These are phyloP conservation scores for Phorcus lineatus DNA, from an alignment of 2,888 invertebrate genomes.

Conservation along the genomic window DNA sequence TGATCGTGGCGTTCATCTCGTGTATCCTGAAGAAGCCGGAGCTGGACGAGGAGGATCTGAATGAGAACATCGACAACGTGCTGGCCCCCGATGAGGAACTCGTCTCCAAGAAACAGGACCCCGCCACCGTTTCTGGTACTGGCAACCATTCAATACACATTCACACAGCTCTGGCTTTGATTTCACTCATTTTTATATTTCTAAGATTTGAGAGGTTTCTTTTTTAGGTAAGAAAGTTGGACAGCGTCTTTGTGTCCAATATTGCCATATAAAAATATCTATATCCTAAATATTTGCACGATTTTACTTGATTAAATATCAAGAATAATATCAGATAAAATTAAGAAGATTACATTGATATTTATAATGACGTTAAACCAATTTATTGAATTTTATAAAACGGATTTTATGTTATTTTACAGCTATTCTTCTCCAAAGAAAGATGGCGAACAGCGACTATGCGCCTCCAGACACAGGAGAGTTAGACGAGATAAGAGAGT, in stretches of 20 bases:
- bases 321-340: no score
- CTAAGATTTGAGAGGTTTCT: no score
- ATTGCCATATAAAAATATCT: no score
- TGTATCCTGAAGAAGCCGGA: conserved; percentile 74
- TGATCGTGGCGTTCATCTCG: conserved; percentile 73
- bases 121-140: conserved; percentile 36
- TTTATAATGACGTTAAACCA: no score
- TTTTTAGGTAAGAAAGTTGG: no score
- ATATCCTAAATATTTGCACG: no score
- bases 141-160: no score
- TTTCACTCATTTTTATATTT: no score
- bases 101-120: conserved; percentile 33
- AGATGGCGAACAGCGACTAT: conserved; percentile 61
- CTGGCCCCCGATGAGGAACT: conserved; percentile 62
- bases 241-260: no score
- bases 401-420: conserved; percentile 28
- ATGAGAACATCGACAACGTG: conserved; percentile 64
- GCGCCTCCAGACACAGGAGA: conserved; percentile 68
- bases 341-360: no score
- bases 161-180: no score
- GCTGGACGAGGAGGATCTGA: conserved; percentile 69
- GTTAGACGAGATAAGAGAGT: conserved; percentile 62
- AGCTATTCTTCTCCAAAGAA: conserved; percentile 68
- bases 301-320: no score
- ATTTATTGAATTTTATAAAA: not conserved